Evolutionary conservation across 1,140 invertebrate genomes (phyloP).

Genomic region (Colletes gigas): DNA sequence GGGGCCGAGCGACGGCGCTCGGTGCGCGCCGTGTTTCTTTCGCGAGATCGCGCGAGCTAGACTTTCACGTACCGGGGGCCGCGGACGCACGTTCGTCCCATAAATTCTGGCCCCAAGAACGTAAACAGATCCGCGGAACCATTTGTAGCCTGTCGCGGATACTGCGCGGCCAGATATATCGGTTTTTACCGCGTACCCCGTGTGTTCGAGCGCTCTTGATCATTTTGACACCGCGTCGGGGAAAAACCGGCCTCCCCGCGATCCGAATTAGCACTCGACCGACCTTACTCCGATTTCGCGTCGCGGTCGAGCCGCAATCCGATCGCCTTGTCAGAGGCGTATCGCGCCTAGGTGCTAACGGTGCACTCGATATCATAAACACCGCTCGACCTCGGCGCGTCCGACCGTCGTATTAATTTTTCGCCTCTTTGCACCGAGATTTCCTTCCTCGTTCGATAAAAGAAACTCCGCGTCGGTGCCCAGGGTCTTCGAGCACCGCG

Average conservation of each 20-base stretch:
- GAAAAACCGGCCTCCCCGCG: conserved; percentile 10
- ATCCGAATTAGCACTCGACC: conserved; percentile 15
- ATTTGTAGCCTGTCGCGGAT: conserved; percentile 47
- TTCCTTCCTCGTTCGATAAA: background rate
- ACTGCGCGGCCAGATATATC: conserved; percentile 40
- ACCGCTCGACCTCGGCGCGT: background rate
- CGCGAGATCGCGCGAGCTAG: conserved; percentile 36
- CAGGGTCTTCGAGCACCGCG: conserved; percentile 55
- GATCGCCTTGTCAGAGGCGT: conserved; percentile 6
- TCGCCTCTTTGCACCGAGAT: background rate
- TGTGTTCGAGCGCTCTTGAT: conserved; percentile 36
- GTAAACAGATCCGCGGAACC: conserved; percentile 49
- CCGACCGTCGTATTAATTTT: background rate
- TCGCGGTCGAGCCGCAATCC: conserved; percentile 9
- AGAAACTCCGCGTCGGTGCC: conserved; percentile 47
- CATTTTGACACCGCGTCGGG: conserved; percentile 33
- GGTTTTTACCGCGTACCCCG: conserved; percentile 9
- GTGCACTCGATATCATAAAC: conserved; percentile 11
- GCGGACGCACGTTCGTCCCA: conserved; percentile 37
- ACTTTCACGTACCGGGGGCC: conserved; percentile 28
- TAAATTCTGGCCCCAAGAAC: conserved; percentile 32
- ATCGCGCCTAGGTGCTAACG: background rate
- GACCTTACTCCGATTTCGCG: conserved; percentile 24
- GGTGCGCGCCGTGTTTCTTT: conserved; percentile 21
- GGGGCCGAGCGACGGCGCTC: background rate